phyloP scores from a whole-genome alignment of 2,113 vertebrate species.

The Mustela nigripes region DNA sequence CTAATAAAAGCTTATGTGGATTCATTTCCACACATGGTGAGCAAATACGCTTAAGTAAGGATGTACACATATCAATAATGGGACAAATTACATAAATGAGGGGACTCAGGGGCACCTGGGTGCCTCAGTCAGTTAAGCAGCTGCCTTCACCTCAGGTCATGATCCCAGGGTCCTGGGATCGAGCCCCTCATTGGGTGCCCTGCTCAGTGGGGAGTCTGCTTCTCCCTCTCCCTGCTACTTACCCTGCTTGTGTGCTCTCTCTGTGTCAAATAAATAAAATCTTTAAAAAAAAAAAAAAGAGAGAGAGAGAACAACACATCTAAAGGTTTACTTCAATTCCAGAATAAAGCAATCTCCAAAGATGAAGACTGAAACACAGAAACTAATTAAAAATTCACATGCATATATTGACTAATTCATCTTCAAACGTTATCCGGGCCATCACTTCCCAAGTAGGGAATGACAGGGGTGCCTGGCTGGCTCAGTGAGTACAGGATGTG shows the following conservation, averaged over 20 bases:
- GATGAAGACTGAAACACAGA: slow-evolving; percentile 57
- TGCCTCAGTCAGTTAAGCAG: neutral
- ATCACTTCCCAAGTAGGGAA: slow-evolving; percentile 23
- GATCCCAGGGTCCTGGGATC: too few species aligned
- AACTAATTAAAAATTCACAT: slow-evolving; percentile 55
- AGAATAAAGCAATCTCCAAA: slow-evolving; percentile 57
- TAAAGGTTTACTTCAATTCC: slow-evolving; percentile 50
- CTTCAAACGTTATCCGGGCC: neutral
- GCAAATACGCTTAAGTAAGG: slow-evolving; percentile 26
- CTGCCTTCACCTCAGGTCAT: too few species aligned
- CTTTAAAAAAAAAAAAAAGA: too few species aligned
- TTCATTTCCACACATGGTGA: slow-evolving; percentile 53
- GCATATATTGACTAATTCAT: slow-evolving; percentile 7
- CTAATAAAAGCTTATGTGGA: slow-evolving; percentile 83
- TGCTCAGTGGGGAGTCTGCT: too few species aligned
- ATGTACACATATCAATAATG: neutral
- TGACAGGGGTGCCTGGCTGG: neutral
- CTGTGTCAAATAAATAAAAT: too few species aligned
- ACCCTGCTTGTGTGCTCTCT: too few species aligned
- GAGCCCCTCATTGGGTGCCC: too few species aligned
- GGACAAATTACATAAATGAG: slow-evolving; percentile 28
- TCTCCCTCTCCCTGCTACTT: too few species aligned
- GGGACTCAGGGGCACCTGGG: neutral
- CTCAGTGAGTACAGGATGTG: neutral
- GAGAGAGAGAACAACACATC: neutral